Conservation (phyloP, 2,113 vertebrate genomes). For the Turdus rufiventris region DNA sequence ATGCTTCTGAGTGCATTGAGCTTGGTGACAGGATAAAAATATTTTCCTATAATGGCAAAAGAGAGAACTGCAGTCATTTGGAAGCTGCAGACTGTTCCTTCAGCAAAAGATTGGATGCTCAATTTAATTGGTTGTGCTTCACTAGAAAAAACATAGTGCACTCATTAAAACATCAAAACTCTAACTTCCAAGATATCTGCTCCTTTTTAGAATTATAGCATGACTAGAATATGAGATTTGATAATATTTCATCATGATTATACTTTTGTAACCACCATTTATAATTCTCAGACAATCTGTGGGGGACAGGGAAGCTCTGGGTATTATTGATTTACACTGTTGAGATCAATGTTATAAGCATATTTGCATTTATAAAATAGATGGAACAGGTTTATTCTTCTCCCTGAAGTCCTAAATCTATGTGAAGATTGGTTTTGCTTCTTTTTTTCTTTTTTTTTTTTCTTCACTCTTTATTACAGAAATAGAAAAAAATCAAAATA, state of each 20-base stretch:
- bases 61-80: conserved; percentile 53
- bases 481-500: conserved; percentile 8
- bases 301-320: conserved; percentile 30
- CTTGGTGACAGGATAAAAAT: conserved; percentile 62
- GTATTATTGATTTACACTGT: conserved; percentile 45
- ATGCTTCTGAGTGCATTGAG: conserved; percentile 8
- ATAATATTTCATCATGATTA: conserved; percentile 56
- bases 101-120: conserved; percentile 60
- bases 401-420: conserved; percentile 42
- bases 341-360: conserved; percentile 53
- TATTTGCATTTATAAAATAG: conserved; percentile 52
- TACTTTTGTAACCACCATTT: conserved; percentile 44
- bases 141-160: conserved; percentile 66
- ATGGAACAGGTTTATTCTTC: conserved; percentile 23
- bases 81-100: conserved; percentile 60
- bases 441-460: not conserved
- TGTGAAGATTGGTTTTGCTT: not conserved
- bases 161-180: conserved; percentile 74
- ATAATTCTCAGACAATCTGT: conserved; percentile 18
- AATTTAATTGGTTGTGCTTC: conserved; percentile 74
- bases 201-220: conserved; percentile 63
- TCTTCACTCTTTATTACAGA: not conserved
- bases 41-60: conserved; percentile 40
- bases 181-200: conserved; percentile 59
- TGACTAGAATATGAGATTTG: conserved; percentile 10